A percentile compares a stretch with the other conserved stretches of the same genome.
These are phyloP conservation scores for Sicus ferrugineus DNA, from an alignment of 2,888 invertebrate species.

Conservation along the genomic window DNA sequence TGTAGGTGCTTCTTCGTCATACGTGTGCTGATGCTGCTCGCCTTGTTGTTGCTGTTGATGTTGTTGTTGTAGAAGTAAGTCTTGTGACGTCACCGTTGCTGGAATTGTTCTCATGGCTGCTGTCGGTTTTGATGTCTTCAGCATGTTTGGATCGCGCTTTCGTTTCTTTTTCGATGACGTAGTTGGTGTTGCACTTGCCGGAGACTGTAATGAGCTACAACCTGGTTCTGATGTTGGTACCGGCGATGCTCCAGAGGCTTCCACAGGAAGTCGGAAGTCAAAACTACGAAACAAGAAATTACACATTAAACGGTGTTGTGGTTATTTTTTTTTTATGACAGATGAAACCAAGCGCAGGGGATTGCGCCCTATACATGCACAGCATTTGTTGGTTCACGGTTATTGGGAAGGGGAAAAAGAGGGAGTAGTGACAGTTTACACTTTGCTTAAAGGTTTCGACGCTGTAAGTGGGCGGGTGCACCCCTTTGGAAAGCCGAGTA, in stretches of 20 bases:
- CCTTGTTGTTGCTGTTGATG: constrained; percentile 41
- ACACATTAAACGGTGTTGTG: neutral
- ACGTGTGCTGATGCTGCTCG: constrained; percentile 38
- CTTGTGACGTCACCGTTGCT: constrained; percentile 47
- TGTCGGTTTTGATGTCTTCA: constrained; percentile 31
- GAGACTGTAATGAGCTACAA: constrained; percentile 40
- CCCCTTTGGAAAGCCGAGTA: no score
- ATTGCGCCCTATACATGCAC: no score
- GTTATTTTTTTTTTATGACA: no score
- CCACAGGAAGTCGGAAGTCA: constrained; percentile 48
- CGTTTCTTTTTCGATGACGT: constrained; percentile 47
- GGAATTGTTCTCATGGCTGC: constrained; percentile 37
- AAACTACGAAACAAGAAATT: constrained; percentile 42
- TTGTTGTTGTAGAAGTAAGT: constrained; percentile 40
- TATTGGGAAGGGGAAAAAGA: no score
- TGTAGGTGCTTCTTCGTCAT: constrained; percentile 42
- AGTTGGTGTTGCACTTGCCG: constrained; percentile 47
- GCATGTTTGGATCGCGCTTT: constrained; percentile 41
- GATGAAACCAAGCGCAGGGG: no score
- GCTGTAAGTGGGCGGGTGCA: no score
- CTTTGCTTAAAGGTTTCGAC: no score
- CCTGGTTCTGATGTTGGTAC: constrained; percentile 27
- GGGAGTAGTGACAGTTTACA: no score
- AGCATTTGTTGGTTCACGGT: no score
- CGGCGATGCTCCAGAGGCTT: constrained; percentile 37